phyloP scores from a whole-genome alignment of 2,797 vertebrate species.

The Crocidura indochinensis region DNA sequence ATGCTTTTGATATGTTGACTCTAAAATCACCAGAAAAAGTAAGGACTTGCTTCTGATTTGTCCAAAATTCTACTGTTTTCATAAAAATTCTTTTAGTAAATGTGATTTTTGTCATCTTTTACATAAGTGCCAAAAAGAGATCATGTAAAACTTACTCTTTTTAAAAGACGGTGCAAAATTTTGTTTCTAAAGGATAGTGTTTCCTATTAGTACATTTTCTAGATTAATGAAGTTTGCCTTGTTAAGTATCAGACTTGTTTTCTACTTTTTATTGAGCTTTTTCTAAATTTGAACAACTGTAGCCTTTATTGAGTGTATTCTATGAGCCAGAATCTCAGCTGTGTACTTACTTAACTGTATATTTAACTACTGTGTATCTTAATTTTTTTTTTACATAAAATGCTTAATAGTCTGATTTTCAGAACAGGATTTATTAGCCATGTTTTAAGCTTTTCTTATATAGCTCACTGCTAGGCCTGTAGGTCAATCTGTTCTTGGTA shows the following conservation, averaged over 20 bases:
- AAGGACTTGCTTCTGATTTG: constrained; percentile 27
- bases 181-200: constrained; percentile 25
- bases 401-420: constrained; percentile 20
- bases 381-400: constrained; percentile 47
- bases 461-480: constrained; percentile 16
- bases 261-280: constrained; percentile 41
- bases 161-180: background rate
- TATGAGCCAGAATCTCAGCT: constrained; percentile 43
- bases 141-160: constrained; percentile 1
- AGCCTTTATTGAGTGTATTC: constrained; percentile 4
- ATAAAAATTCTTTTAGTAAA: constrained; percentile 45
- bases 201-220: constrained; percentile 58
- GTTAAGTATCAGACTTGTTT: background rate
- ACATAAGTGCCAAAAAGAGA: background rate
- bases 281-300: constrained; percentile 42
- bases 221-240: constrained; percentile 63
- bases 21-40: background rate
- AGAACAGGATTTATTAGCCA: background rate
- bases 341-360: background rate
- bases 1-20: constrained; percentile 13
- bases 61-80: constrained; percentile 52
- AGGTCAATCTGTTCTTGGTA: constrained; percentile 25
- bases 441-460: constrained; percentile 31
- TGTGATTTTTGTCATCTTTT: constrained; percentile 13
- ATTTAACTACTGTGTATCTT: background rate